These are phyloP conservation scores for Turnix velox DNA, from an alignment of 2,113 vertebrate genomes.

Conservation along the genomic window DNA sequence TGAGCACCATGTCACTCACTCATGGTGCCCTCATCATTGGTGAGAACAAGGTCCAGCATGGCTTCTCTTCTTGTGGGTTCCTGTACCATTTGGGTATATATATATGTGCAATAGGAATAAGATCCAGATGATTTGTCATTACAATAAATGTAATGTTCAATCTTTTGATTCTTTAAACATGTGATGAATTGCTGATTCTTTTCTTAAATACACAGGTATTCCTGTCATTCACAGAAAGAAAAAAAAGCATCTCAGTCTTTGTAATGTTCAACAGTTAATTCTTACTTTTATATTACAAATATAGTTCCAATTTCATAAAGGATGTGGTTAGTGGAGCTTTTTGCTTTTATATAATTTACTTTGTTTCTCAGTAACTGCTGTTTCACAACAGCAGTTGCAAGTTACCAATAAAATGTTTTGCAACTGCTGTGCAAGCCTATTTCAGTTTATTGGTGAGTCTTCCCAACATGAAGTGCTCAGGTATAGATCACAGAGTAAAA, in stretches of 20 bases:
- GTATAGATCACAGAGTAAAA: not conserved
- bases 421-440: not conserved
- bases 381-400: not conserved
- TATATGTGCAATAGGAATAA: not conserved
- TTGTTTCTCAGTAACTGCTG: not conserved
- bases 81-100: too few relatives aligned
- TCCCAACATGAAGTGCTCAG: not conserved
- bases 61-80: too few relatives aligned
- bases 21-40: too few relatives aligned
- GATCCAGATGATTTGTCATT: not conserved
- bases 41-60: too few relatives aligned
- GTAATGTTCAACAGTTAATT: not conserved
- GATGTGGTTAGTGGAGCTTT: not conserved
- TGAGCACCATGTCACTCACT: too few relatives aligned
- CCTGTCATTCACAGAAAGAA: not conserved
- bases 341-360: not conserved
- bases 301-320: not conserved
- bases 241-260: not conserved
- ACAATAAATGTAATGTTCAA: not conserved
- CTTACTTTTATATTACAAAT: not conserved
- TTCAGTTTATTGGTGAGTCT: not conserved
- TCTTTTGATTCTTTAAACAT: not conserved
- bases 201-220: not conserved
- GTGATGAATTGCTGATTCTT: not conserved
- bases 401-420: constrained; percentile 12